Evolutionary conservation across 2,888 invertebrate species (phyloP).

Genomic region (Eupithecia centaureata): DNA sequence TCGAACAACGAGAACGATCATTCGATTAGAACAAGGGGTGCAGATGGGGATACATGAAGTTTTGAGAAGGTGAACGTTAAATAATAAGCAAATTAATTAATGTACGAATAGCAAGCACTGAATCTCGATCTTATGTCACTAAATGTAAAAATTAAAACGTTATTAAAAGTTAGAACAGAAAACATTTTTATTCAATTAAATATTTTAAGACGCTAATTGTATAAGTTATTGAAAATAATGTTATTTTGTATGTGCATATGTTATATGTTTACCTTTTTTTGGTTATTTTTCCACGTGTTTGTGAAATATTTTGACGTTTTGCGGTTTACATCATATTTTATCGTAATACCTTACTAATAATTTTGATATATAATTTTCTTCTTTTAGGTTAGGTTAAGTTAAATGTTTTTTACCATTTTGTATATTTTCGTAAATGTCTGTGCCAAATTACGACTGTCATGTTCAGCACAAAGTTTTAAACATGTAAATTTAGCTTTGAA

Average conservation of each 20-base stretch:
- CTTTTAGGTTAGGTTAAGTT: too few species aligned
- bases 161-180: neutral
- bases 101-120: neutral
- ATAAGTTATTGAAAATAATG: slow-evolving; percentile 1
- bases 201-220: too few species aligned
- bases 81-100: neutral
- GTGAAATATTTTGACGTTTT: slow-evolving; percentile 27
- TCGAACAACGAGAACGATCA: neutral
- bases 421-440: slow-evolving; percentile 16
- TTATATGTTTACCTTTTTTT: slow-evolving; percentile 20
- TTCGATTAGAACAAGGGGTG: slow-evolving; percentile 46
- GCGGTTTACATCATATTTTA: slow-evolving; percentile 15
- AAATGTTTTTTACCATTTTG: neutral
- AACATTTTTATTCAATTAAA: neutral
- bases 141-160: slow-evolving; percentile 22
- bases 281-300: slow-evolving; percentile 56
- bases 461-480: too few species aligned
- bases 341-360: too few species aligned
- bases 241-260: slow-evolving; percentile 31
- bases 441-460: slow-evolving; percentile 16
- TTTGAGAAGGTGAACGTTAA: slow-evolving; percentile 32
- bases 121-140: slow-evolving; percentile 18
- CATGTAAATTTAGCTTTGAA: too few species aligned
- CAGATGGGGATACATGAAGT: slow-evolving; percentile 50
- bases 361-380: too few species aligned